A percentile compares a stretch with the other conserved stretches of the same genome.
Conservation (phyloP, 2,888 invertebrate genomes). For the Glaucopsyche alexis region DNA sequence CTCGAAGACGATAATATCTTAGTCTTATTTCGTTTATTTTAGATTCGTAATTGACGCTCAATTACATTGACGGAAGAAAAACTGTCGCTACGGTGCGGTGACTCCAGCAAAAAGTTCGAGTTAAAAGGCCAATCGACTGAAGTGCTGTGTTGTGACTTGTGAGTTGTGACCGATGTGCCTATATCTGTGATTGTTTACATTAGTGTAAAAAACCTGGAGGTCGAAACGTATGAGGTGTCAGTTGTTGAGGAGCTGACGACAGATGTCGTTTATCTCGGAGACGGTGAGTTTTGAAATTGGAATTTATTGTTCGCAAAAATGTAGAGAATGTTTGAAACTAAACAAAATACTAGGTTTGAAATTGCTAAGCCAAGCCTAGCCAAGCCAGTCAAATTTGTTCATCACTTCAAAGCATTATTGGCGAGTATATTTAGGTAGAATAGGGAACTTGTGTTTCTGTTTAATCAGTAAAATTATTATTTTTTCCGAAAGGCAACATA, state of each 20-base stretch:
- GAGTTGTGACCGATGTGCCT: conserved; percentile 21
- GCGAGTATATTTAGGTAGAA: too few relatives aligned
- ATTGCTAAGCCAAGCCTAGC: too few relatives aligned
- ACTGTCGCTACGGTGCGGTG: conserved; percentile 13
- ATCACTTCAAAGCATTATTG: too few relatives aligned
- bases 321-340: too few relatives aligned
- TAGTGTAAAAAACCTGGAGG: conserved; percentile 67
- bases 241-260: conserved; percentile 79
- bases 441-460: too few relatives aligned
- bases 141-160: conserved; percentile 17
- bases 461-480: too few relatives aligned
- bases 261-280: conserved; percentile 74
- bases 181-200: conserved; percentile 34
- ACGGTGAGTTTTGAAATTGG: conserved; percentile 57
- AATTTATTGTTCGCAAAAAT: background rate
- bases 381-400: too few relatives aligned
- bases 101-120: background rate
- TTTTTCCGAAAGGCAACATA: too few relatives aligned
- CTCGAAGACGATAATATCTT: too few relatives aligned
- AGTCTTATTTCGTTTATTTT: conserved; percentile 21
- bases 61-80: conserved; percentile 13
- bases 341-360: too few relatives aligned
- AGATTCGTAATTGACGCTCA: conserved; percentile 3
- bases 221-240: conserved; percentile 76
- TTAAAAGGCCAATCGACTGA: background rate